Percentiles rank a stretch among this genome's conserved stretches.
These are phyloP conservation scores for Engystomops pustulosus DNA, from an alignment of 2,113 vertebrate species.

Conservation along the genomic window DNA sequence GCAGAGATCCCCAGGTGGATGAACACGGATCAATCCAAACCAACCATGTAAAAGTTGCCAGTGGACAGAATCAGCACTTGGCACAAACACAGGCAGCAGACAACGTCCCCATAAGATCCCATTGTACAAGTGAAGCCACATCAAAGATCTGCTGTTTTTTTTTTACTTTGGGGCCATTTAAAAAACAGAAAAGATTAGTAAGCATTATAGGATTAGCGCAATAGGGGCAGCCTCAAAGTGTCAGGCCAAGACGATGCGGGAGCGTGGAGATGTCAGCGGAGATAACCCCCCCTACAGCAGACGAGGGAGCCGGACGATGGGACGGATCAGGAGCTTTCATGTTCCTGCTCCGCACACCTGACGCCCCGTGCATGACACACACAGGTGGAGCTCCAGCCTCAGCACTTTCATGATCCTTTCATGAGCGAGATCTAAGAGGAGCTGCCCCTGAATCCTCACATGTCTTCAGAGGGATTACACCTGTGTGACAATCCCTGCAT, in stretches of 20 bases:
- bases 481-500: conserved; percentile 51
- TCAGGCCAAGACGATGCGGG: conserved; percentile 52
- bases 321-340: neutral
- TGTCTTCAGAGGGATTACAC: conserved; percentile 56
- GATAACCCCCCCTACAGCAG: conserved; percentile 46
- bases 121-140: conserved; percentile 68
- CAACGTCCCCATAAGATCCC: neutral
- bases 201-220: conserved; percentile 64
- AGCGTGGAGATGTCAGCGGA: conserved; percentile 30
- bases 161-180: conserved; percentile 69
- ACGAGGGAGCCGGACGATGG: conserved; percentile 48
- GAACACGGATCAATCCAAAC: too few relatives aligned
- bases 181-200: conserved; percentile 66
- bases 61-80: too few relatives aligned
- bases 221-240: conserved; percentile 61
- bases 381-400: conserved; percentile 57
- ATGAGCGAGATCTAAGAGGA: conserved; percentile 36
- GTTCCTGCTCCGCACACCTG: conserved; percentile 38
- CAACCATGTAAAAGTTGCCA: neutral
- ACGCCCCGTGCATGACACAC: conserved; percentile 48
- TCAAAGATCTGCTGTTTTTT: conserved; percentile 70
- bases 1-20: too few relatives aligned
- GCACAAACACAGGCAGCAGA: neutral
- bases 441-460: conserved; percentile 25
- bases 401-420: conserved; percentile 38